Base-by-base conservation (phyloP, 2,888 invertebrate genomes). In the Drosophila fulvimacula region DNA sequence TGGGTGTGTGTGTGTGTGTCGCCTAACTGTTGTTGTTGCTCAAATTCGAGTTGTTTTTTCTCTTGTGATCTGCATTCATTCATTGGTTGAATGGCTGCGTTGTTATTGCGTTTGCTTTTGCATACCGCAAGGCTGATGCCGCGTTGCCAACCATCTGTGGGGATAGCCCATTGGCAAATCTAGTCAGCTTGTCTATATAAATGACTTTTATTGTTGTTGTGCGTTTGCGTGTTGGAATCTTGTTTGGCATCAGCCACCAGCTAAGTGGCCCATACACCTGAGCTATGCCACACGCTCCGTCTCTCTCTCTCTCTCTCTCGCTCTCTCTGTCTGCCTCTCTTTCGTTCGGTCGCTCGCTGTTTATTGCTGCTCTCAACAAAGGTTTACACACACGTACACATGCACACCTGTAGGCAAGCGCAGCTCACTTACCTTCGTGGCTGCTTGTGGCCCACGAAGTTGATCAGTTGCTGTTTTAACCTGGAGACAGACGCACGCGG, bases 181-280 rank as follows among this genome's bases (percentile, higher is more conserved):
- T 73, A 59, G 48, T 48, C 52, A 64, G 51, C 56, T 61, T 44
- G 41, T 51, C 21, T 66, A 51, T 34, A 17, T 44, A 13, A 58
- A 44, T 21, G 52, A 17, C 15, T 61, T 32, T 66, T 42, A 19
- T 57, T 59, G 55, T 44, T 78, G 65, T 52, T 70, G 66, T 68
- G 75, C 75, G 71, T 73, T 76, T 85, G 86, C 85, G 87, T 89
- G 90, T 67, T 84, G 89, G 84, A 83, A 88, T 88, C 82, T 83
- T 74, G 87, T 73, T 85, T 83, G 80, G 79, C 76, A 70, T 38
- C 44, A 46, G 65, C 66, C 49, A 64, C 21, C 69, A 70, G 60
- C 44, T 67, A 76, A 76, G 61, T 77, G 80, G 76, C 72, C 59
- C n/a, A 69, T 72, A 72, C 80, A 79, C 76, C 76, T 79, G 80